Conservation (phyloP, 2,113 vertebrate species). For the Chinchilla lanigera region DNA sequence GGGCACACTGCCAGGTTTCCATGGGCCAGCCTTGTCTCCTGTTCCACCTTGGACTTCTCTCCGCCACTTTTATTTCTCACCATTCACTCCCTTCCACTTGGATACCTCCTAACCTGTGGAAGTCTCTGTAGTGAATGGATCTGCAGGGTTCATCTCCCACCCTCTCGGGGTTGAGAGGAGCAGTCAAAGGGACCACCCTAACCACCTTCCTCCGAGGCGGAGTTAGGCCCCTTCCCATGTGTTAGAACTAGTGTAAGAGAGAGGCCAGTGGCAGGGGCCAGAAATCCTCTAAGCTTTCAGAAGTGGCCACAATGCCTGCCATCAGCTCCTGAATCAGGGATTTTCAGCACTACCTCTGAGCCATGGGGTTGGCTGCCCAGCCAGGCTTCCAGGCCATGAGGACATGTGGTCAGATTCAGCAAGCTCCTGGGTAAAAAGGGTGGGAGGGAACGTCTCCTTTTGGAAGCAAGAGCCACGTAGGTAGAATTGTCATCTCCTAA, state of each 20-base stretch:
- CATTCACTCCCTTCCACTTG: constrained; percentile 67
- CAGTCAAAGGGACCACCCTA: constrained; percentile 62
- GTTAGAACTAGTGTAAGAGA: constrained; percentile 66
- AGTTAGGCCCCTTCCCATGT: constrained; percentile 43
- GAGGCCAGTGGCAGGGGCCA: constrained; percentile 69
- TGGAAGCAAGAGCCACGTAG: constrained; percentile 54
- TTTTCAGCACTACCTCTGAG: constrained; percentile 88
- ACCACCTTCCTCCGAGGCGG: constrained; percentile 55
- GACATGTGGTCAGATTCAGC: constrained; percentile 56
- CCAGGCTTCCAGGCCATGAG: constrained; percentile 77
- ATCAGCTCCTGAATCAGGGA: constrained; percentile 81
- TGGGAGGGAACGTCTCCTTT: constrained; percentile 20
- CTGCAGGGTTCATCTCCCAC: constrained; percentile 68
- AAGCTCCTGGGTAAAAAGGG: constrained; percentile 39
- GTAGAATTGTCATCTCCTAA: constrained; percentile 41
- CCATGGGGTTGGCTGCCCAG: constrained; percentile 80
- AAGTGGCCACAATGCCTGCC: constrained; percentile 70
- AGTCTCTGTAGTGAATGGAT: constrained; percentile 73
- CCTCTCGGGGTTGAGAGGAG: constrained; percentile 57
- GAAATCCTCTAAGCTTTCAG: constrained; percentile 64
- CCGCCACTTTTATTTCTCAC: constrained; percentile 75
- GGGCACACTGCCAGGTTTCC: constrained; percentile 80
- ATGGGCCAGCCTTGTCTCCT: constrained; percentile 76
- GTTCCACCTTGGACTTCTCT: constrained; percentile 80
- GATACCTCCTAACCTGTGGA: constrained; percentile 79